Conservation (phyloP, 2,888 invertebrate genomes). For the Sarcophaga variegata region DNA sequence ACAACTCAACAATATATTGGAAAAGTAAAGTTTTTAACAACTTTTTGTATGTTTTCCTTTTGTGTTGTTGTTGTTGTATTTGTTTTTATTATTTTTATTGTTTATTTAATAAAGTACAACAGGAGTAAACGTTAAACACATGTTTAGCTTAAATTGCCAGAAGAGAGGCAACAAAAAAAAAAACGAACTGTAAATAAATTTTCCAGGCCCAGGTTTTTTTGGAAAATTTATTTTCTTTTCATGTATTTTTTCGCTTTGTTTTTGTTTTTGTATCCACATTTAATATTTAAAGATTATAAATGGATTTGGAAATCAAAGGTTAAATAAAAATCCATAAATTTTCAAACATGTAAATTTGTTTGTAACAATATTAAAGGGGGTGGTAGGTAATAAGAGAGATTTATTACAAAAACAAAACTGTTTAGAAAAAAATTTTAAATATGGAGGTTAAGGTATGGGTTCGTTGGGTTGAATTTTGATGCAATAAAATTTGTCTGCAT, state of each 20-base stretch:
- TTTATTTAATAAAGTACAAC: constrained; percentile 27
- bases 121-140: constrained; percentile 46
- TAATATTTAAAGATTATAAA: constrained; percentile 38
- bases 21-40: constrained; percentile 12
- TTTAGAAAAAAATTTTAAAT: background rate
- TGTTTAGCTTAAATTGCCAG: constrained; percentile 24
- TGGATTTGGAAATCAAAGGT: constrained; percentile 53
- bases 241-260: background rate
- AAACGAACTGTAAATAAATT: constrained; percentile 25
- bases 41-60: constrained; percentile 13
- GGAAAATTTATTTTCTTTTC: no score
- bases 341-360: constrained; percentile 17
- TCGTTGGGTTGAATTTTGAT: background rate
- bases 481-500: no score
- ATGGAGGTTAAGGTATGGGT: background rate
- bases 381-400: background rate
- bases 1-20: background rate
- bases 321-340: constrained; percentile 59
- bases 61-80: background rate
- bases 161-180: background rate
- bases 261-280: background rate
- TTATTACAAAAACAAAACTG: background rate
- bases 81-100: constrained; percentile 14
- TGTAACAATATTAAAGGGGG: background rate
- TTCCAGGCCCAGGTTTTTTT: background rate